Evolutionary conservation across 2,113 vertebrate genomes (phyloP).

Genomic region (Peromyscus polionotus): DNA sequence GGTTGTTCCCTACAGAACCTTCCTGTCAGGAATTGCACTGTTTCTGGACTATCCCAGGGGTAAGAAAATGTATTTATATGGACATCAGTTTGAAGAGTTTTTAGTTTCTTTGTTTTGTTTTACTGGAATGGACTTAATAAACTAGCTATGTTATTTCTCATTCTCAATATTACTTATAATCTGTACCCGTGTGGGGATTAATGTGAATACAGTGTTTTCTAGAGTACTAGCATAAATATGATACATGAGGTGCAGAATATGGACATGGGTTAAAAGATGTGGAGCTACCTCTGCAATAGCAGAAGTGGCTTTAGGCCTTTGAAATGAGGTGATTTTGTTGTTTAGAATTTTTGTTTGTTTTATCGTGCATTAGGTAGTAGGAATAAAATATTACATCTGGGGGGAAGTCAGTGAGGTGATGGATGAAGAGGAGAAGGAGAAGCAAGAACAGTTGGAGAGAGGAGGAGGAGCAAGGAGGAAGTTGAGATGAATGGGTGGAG

Average conservation of each 20-base stretch:
- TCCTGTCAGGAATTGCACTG: neutral
- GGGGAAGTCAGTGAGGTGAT: neutral
- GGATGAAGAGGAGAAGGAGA: neutral
- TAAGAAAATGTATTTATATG: neutral
- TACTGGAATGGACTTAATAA: neutral
- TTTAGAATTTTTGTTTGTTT: neutral
- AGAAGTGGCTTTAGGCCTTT: neutral
- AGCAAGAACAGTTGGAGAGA: neutral
- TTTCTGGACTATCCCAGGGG: neutral
- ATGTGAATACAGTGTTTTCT: neutral
- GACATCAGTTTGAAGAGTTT: neutral
- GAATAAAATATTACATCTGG: neutral
- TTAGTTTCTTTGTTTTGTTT: neutral
- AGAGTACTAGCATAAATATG: neutral
- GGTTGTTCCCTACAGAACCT: neutral
- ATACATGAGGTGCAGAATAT: neutral
- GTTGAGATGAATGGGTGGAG: too few relatives aligned
- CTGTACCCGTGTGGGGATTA: neutral
- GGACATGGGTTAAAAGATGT: neutral
- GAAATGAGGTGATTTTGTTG: neutral
- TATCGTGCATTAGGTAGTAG: neutral
- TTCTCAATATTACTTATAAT: constrained; percentile 15
- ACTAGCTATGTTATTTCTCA: neutral
- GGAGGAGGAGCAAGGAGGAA: neutral
- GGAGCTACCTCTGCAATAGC: neutral